These are phyloP conservation scores for Cavia porcellus DNA, from an alignment of 2,113 vertebrate genomes.

Conservation along the genomic window DNA sequence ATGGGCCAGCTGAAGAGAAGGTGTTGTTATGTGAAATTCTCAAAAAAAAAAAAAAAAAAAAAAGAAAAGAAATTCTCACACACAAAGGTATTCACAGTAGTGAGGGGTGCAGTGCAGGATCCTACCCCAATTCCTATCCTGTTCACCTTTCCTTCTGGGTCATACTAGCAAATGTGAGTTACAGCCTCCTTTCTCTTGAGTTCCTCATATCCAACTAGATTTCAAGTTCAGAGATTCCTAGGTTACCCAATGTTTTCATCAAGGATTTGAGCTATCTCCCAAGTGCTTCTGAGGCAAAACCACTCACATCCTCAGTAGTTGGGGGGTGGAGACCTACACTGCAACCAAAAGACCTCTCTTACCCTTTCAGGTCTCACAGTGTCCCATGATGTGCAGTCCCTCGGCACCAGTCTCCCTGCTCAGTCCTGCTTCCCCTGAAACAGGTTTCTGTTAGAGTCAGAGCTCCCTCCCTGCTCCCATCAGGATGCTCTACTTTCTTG, in stretches of 20 bases:
- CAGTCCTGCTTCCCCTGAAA: fast-evolving
- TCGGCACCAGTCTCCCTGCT: not conserved
- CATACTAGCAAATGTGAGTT: not conserved
- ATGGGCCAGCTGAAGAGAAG: not conserved
- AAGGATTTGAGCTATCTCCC: not conserved
- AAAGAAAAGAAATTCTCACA: not conserved
- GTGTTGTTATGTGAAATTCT: not conserved
- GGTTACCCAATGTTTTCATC: not conserved
- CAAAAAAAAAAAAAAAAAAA: too few species aligned
- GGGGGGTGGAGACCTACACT: not conserved
- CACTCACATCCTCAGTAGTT: not conserved
- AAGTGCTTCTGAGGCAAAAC: not conserved
- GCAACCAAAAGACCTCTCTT: not conserved
- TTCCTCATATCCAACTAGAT: not conserved
- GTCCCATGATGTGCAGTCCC: not conserved
- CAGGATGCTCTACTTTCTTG: not conserved
- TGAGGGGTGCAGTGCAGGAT: not conserved
- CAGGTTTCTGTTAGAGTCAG: not conserved
- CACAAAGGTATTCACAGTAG: not conserved
- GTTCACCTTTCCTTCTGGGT: not conserved
- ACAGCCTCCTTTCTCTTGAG: not conserved
- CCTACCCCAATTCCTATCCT: not conserved
- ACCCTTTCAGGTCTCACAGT: not conserved
- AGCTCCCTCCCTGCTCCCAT: not conserved
- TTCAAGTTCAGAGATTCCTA: not conserved